phyloP scores from a whole-genome alignment of 2,888 invertebrate species.

The Latrodectus elegans region DNA sequence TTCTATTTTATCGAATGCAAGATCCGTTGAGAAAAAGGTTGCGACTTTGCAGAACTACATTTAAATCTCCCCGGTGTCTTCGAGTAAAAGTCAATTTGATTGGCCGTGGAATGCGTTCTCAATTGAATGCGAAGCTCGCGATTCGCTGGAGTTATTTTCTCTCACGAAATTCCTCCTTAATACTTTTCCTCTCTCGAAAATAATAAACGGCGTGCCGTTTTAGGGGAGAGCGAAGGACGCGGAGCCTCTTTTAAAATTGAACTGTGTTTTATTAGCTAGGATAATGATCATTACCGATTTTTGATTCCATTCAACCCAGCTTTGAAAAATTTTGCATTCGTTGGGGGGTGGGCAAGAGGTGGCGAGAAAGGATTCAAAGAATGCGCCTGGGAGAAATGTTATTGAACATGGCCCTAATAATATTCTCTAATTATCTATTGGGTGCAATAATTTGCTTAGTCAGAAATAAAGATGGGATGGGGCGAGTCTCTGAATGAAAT shows the following conservation, averaged over 20 bases:
- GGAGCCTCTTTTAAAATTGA: constrained; percentile 12
- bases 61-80: constrained; percentile 34
- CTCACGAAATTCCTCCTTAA: constrained; percentile 26
- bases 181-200: neutral
- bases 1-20: neutral
- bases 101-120: constrained; percentile 23
- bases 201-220: constrained; percentile 24
- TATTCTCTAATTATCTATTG: constrained; percentile 31
- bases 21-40: neutral
- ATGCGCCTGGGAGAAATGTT: constrained; percentile 15
- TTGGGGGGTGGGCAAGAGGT: neutral
- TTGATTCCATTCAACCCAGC: constrained; percentile 37
- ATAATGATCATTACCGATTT: constrained; percentile 68
- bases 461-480: too few relatives aligned
- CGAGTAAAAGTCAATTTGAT: constrained; percentile 52
- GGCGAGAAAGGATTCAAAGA: constrained; percentile 15
- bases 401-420: constrained; percentile 40
- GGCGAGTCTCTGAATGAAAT: too few relatives aligned
- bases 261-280: constrained; percentile 18
- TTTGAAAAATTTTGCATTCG: neutral
- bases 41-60: neutral
- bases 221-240: neutral
- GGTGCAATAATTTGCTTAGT: too few relatives aligned
- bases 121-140: constrained; percentile 20
- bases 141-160: constrained; percentile 22